These are phyloP conservation scores for Hexactinellida sp. DNA, from an alignment of 37 sponge, comb jelly and placozoan genomes.

Conservation along the genomic window DNA sequence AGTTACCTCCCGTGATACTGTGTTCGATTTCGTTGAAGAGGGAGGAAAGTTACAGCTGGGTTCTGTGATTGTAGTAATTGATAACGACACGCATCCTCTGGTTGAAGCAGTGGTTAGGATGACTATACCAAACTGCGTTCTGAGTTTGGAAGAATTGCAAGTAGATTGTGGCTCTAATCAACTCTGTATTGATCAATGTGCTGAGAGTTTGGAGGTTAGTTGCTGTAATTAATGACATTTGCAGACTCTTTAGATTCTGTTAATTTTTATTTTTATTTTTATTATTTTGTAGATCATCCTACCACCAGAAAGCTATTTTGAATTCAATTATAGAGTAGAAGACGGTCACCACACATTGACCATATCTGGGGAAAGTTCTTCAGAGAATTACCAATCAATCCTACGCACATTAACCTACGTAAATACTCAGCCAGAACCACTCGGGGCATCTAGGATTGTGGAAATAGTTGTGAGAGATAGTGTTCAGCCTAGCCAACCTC, in stretches of 20 bases:
- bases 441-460: background rate
- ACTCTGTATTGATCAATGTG: background rate
- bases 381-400: background rate
- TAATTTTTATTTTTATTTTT: background rate
- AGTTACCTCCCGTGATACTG: background rate
- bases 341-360: background rate
- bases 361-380: background rate
- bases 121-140: background rate
- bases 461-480: slow-evolving; percentile 6
- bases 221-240: background rate
- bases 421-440: background rate
- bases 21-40: background rate
- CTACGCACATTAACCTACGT: background rate
- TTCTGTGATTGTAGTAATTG: background rate
- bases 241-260: background rate
- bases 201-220: background rate
- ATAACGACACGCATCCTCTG: background rate
- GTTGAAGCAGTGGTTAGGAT: background rate
- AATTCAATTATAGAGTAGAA: background rate
- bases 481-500: background rate
- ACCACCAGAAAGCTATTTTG: background rate
- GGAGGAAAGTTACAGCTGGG: background rate
- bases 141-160: background rate
- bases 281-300: background rate
- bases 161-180: background rate